These are phyloP conservation scores for Entomobrya multifasciata DNA, from an alignment of 2,888 invertebrate species.

Conservation along the genomic window DNA sequence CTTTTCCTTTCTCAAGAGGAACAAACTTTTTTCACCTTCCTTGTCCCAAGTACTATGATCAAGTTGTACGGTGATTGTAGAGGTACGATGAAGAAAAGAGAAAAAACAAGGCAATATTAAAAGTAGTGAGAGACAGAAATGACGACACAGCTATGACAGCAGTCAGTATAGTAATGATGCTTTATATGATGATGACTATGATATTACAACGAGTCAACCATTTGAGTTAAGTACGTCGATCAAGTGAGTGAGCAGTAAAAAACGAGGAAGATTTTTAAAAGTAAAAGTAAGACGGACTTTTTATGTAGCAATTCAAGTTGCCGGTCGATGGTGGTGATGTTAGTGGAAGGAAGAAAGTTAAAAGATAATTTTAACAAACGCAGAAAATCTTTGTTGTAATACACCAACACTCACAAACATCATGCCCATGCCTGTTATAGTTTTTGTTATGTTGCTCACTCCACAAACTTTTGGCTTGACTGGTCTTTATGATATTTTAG, in stretches of 20 bases:
- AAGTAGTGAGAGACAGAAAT: conserved; percentile 33
- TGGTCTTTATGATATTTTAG: conserved; percentile 9
- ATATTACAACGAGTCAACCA: conserved; percentile 58
- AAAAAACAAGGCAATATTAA: conserved; percentile 1
- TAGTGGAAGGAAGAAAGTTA: conserved; percentile 33
- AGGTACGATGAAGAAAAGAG: neutral
- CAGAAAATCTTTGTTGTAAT: conserved; percentile 36
- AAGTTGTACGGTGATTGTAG: neutral
- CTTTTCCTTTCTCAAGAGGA: conserved; percentile 19
- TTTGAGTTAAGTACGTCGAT: conserved; percentile 56
- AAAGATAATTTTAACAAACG: conserved; percentile 60
- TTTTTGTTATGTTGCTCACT: neutral
- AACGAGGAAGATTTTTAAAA: conserved; percentile 3
- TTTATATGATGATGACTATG: conserved; percentile 11
- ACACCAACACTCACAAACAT: neutral
- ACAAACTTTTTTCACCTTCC: conserved; percentile 41
- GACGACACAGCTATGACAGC: conserved; percentile 34
- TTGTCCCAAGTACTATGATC: neutral
- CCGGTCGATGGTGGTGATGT: neutral
- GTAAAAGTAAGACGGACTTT: neutral
- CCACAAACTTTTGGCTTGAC: no score
- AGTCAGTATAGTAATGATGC: conserved; percentile 14
- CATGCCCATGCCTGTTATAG: neutral
- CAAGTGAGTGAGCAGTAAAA: conserved; percentile 52
- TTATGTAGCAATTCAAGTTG: neutral